Percentiles rank a stretch among this genome's conserved stretches.
Conservation (phyloP, 2,797 vertebrate species). For the Enteromius radiatus region DNA sequence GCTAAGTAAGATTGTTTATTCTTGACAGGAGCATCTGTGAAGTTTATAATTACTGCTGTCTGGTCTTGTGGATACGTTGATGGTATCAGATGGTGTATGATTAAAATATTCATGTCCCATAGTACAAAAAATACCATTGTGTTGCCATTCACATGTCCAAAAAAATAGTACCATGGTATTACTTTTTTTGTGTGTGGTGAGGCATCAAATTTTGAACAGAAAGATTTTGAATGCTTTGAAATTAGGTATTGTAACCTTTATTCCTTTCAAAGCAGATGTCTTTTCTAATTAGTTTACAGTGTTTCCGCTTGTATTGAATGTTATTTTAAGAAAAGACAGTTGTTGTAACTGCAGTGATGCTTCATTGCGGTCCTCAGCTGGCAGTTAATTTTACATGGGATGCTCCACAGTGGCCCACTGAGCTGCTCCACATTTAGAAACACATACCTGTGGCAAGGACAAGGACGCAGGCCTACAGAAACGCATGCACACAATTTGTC, state of each 20-base stretch:
- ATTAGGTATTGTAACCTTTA: not conserved
- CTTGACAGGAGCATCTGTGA: not conserved
- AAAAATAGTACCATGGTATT: too few species aligned
- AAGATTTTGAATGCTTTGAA: not conserved
- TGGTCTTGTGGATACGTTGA: not conserved
- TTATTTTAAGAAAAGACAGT: conserved; percentile 17
- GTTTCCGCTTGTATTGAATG: not conserved
- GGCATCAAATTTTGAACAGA: not conserved
- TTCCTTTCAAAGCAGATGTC: not conserved
- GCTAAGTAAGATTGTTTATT: not conserved
- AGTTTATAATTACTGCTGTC: not conserved
- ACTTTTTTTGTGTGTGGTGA: not conserved
- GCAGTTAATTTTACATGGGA: conserved; percentile 66
- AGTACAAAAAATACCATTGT: not conserved
- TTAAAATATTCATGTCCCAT: not conserved
- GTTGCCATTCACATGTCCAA: not conserved
- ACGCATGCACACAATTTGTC: not conserved
- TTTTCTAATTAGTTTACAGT: not conserved
- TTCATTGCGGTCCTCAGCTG: conserved; percentile 54
- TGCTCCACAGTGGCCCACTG: conserved; percentile 41
- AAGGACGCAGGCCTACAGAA: conserved; percentile 16
- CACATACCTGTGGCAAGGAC: conserved; percentile 27
- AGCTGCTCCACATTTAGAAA: conserved; percentile 56
- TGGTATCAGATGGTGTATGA: not conserved
- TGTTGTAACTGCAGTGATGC: conserved; percentile 20